phyloP scores from a whole-genome alignment of 2,113 vertebrate species.

The Pachycephala philippinensis region DNA sequence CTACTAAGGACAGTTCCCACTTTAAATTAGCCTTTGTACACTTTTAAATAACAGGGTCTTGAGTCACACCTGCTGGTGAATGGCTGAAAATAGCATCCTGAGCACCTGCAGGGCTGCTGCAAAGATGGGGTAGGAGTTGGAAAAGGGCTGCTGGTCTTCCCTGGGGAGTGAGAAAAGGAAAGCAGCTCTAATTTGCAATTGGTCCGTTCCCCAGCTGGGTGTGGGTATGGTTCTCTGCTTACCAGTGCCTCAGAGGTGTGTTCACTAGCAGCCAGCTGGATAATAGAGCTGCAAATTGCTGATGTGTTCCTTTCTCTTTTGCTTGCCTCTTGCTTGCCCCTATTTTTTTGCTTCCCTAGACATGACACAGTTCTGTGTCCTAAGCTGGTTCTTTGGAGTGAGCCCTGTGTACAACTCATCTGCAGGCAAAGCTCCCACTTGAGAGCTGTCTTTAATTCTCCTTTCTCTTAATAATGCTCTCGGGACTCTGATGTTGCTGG shows the following conservation, averaged over 20 bases:
- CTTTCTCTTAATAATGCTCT: not conserved
- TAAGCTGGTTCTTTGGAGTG: not conserved
- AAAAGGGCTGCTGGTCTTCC: not conserved
- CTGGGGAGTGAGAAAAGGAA: not conserved
- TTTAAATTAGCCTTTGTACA: not conserved
- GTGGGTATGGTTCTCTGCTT: not conserved
- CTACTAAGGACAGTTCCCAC: not conserved
- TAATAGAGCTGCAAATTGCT: not conserved
- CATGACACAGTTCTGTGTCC: not conserved
- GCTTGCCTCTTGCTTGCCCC: not conserved
- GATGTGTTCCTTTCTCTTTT: not conserved
- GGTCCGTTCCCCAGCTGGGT: not conserved
- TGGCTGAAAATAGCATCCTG: not conserved
- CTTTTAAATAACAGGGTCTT: not conserved
- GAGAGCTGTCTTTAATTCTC: not conserved
- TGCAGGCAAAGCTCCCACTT: not conserved
- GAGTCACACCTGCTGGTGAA: conserved; percentile 21
- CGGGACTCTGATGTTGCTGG: not conserved
- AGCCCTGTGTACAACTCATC: not conserved
- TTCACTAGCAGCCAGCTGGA: not conserved
- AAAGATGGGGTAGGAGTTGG: not conserved
- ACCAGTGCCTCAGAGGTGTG: not conserved
- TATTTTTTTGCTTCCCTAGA: not conserved
- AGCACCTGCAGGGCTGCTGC: conserved; percentile 15
- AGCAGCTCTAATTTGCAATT: not conserved